phyloP scores from a whole-genome alignment of 2,888 invertebrate species.

The Hirtodrosophila duncani region DNA sequence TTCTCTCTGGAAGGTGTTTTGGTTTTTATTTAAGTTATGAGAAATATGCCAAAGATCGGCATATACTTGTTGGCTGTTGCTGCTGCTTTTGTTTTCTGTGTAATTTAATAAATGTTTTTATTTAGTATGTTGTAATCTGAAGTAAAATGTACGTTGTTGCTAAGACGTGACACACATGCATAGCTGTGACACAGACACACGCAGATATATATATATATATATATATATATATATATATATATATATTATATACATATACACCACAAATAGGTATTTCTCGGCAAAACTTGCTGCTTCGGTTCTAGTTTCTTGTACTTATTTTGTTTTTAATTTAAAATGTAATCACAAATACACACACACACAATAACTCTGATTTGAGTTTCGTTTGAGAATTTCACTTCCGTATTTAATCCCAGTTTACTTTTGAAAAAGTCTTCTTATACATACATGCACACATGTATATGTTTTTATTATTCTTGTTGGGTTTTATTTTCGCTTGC shows the following conservation, averaged over 20 bases:
- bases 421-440: slow-evolving; percentile 58
- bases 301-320: slow-evolving; percentile 20
- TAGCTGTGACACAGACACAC: slow-evolving; percentile 14
- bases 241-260: slow-evolving; percentile 6
- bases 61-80: slow-evolving; percentile 20
- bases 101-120: slow-evolving; percentile 42
- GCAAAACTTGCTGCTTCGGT: slow-evolving; percentile 31
- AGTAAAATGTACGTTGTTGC: slow-evolving; percentile 58
- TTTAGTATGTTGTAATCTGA: slow-evolving; percentile 66
- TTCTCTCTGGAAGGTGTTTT: no score
- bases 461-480: slow-evolving; percentile 1
- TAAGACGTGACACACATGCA: slow-evolving; percentile 55
- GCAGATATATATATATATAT: slow-evolving; percentile 9
- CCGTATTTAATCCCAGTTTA: slow-evolving; percentile 49
- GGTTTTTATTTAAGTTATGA: no score
- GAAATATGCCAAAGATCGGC: slow-evolving; percentile 13
- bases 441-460: slow-evolving; percentile 46
- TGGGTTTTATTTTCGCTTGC: slow-evolving; percentile 36
- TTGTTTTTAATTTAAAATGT: slow-evolving; percentile 44
- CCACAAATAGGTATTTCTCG: no score
- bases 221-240: background rate
- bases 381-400: slow-evolving; percentile 68
- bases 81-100: slow-evolving; percentile 40
- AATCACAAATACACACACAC: slow-evolving; percentile 23
- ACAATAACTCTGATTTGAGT: no score